phyloP scores from a whole-genome alignment of 2,113 vertebrate species.

The Tyto alba region DNA sequence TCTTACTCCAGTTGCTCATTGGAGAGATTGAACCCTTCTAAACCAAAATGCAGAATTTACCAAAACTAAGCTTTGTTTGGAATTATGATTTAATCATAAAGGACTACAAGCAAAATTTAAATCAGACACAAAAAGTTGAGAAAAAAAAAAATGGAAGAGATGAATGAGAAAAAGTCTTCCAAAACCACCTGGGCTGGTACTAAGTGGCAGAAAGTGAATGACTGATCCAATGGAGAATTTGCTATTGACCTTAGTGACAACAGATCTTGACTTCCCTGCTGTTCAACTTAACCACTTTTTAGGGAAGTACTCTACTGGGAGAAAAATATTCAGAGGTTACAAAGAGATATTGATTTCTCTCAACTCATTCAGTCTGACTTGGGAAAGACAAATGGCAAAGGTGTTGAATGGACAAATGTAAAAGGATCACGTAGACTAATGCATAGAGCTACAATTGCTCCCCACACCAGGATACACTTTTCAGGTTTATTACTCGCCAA shows the following conservation, averaged over 20 bases:
- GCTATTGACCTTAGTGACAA: background rate
- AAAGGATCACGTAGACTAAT: background rate
- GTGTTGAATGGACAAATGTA: background rate
- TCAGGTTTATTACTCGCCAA: background rate
- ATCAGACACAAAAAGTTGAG: background rate
- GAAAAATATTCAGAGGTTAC: background rate
- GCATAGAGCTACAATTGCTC: background rate
- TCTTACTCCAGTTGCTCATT: background rate
- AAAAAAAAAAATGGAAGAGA: background rate
- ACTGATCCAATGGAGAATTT: background rate
- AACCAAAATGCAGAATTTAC: background rate
- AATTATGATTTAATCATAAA: background rate
- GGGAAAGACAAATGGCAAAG: slow-evolving; percentile 21
- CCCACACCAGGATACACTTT: background rate
- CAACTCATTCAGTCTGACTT: background rate
- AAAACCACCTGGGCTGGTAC: background rate
- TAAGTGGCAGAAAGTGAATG: background rate
- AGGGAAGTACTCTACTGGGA: background rate
- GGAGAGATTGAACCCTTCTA: background rate
- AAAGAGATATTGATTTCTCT: slow-evolving; percentile 29
- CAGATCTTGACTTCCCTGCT: background rate
- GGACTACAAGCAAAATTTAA: background rate
- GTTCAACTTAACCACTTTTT: background rate
- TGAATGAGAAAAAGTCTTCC: background rate
- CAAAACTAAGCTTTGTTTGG: background rate